These are phyloP conservation scores for Microcaecilia unicolor DNA, from an alignment of 2,797 vertebrate genomes.

Conservation along the genomic window DNA sequence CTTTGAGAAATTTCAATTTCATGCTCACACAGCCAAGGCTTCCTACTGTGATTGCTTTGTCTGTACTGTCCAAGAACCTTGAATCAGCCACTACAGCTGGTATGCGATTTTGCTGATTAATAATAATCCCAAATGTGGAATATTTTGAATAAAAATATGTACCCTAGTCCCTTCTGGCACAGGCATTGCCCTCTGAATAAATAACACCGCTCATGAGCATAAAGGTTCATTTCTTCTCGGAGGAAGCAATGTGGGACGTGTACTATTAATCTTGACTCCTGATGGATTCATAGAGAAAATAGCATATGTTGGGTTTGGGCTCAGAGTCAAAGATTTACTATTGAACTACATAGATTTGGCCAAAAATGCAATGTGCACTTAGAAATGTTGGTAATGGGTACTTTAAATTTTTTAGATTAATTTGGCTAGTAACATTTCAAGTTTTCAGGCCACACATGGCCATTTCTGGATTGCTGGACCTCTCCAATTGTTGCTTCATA, in stretches of 20 bases:
- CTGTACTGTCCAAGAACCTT: too few relatives aligned
- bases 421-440: slow-evolving; percentile 6
- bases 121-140: too few relatives aligned
- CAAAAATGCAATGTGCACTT: too few relatives aligned
- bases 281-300: slow-evolving; percentile 1
- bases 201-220: neutral
- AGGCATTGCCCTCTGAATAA: neutral
- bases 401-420: neutral
- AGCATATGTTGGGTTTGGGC: neutral
- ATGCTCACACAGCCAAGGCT: too few relatives aligned
- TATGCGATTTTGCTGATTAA: too few relatives aligned
- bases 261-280: rapidly evolving
- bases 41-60: too few relatives aligned
- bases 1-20: too few relatives aligned
- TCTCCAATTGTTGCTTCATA: neutral
- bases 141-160: too few relatives aligned
- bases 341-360: too few relatives aligned
- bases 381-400: neutral
- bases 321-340: slow-evolving; percentile 1
- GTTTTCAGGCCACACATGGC: slow-evolving; percentile 4
- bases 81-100: too few relatives aligned
- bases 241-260: neutral
- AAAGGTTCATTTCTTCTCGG: neutral
- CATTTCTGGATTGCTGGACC: neutral
- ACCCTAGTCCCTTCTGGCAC: neutral